These are phyloP conservation scores for Calephelis perditalis DNA, from an alignment of 2,888 invertebrate genomes.

Conservation along the genomic window DNA sequence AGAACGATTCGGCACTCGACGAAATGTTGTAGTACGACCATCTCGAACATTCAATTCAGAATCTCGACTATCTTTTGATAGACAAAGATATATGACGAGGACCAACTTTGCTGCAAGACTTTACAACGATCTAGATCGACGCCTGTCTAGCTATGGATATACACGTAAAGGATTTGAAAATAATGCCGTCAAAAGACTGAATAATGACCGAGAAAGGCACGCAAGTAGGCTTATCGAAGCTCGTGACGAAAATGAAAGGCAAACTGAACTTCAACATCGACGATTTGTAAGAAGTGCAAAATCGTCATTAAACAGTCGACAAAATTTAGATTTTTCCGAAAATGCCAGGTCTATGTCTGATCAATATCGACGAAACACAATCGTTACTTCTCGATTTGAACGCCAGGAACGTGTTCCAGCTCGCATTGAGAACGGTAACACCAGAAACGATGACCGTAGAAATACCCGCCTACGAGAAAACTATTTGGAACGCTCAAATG, in stretches of 20 bases:
- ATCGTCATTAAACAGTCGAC: neutral
- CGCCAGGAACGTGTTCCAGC: slow-evolving; percentile 4
- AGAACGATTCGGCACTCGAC: neutral
- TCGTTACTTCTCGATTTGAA: neutral
- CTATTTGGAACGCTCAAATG: neutral
- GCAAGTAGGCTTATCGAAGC: neutral
- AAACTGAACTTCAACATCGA: neutral
- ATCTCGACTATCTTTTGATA: neutral
- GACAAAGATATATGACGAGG: neutral
- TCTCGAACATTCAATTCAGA: neutral
- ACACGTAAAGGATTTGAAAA: neutral
- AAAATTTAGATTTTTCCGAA: neutral
- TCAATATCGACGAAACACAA: neutral
- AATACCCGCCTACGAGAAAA: neutral
- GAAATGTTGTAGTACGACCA: neutral
- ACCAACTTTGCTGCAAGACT: neutral
- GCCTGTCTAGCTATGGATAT: neutral
- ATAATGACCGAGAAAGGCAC: neutral
- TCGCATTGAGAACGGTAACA: neutral
- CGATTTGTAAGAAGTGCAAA: neutral
- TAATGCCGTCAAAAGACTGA: neutral
- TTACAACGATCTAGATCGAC: neutral
- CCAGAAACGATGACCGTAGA: neutral
- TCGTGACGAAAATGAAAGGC: neutral
- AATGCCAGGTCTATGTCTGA: neutral